phyloP scores from a whole-genome alignment of 2,888 invertebrate species.

The Hydropsyche betteni region DNA sequence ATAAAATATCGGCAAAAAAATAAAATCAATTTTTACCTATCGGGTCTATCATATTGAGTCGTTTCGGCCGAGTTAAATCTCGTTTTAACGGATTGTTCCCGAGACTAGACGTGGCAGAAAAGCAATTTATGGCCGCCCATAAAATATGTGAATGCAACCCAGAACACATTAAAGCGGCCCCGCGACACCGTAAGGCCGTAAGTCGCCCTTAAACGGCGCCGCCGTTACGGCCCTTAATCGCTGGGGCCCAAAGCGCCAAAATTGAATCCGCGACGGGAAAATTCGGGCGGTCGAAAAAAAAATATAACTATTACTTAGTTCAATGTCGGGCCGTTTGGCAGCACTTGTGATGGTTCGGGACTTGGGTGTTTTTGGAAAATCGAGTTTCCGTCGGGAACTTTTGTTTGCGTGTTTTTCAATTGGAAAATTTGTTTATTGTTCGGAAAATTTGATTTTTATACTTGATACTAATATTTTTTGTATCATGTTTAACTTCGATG shows the following conservation, averaged over 20 bases:
- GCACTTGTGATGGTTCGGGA: slow-evolving; percentile 48
- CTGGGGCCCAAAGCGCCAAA: slow-evolving; percentile 55
- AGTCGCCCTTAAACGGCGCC: slow-evolving; percentile 54
- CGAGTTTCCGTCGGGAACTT: neutral
- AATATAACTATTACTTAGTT: slow-evolving; percentile 37
- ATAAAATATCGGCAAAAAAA: too few relatives aligned
- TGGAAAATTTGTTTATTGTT: too few relatives aligned
- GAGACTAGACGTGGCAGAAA: slow-evolving; percentile 55
- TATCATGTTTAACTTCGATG: too few relatives aligned
- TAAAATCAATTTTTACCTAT: too few relatives aligned
- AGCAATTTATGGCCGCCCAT: slow-evolving; percentile 56
- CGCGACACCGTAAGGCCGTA: slow-evolving; percentile 52
- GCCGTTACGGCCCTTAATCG: slow-evolving; percentile 58
- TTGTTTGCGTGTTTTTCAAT: too few relatives aligned
- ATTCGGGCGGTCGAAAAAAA: slow-evolving; percentile 14
- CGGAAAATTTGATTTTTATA: too few relatives aligned
- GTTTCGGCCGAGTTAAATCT: slow-evolving; percentile 43
- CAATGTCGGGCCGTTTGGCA: slow-evolving; percentile 46
- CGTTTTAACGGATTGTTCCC: slow-evolving; percentile 52
- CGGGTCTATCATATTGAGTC: too few relatives aligned
- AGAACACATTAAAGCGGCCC: slow-evolving; percentile 55
- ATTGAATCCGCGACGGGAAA: slow-evolving; percentile 44
- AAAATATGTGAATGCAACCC: slow-evolving; percentile 55
- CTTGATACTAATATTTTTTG: too few relatives aligned
- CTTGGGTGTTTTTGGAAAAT: slow-evolving; percentile 22